Base-by-base conservation (phyloP, 2,797 vertebrate genomes). In the Gorsachius magnificus region DNA sequence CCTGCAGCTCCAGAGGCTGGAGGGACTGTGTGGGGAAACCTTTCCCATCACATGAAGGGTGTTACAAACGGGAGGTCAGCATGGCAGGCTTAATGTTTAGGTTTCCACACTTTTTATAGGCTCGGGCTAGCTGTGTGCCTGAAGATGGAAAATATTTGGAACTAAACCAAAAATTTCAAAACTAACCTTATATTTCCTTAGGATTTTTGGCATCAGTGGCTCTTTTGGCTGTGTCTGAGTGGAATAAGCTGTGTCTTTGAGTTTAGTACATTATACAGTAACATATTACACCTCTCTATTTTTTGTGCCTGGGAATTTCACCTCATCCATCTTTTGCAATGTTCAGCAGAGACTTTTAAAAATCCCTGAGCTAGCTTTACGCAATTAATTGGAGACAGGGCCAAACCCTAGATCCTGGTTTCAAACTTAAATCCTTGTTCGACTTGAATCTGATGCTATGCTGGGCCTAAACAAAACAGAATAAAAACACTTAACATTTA, bases 121-220 rank as follows among this genome's bases (percentile, higher is more conserved):
- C 51, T 83, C 89, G 91, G 84, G 87, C 85, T 75, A 87, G 77
- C 86, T 95, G 21, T 89, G 77, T 77, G 93, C 91, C 71, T 95
- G 91, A 96, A 96, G 90, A 90, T 90, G 91, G 91, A 96, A 96
- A 96, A 96, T 94, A 95, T 85, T 94, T 95, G 96, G 93, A 96
- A 93, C 29, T 77, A 87, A 92, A 95, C 45, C 96, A 93, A 95
- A 95, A 89, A 93, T 80, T 95, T 95, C 71, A 92, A 80, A 96
- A 93, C 88, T 92, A 95, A 89, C 86, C 80, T 87, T 96, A 64
- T 93, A 96, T 92, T 96, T 96, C 91, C 94, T 92, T 65, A 58
- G 71, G 81, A 90, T 84, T 96, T 93, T 95, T 97, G 95, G 96
- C 96, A 84, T 90, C 70, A 51, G 58, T 87, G 91, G 50, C 25